Evolutionary conservation across 2,888 invertebrate species (phyloP).

Genomic region (Mythimna loreyi): DNA sequence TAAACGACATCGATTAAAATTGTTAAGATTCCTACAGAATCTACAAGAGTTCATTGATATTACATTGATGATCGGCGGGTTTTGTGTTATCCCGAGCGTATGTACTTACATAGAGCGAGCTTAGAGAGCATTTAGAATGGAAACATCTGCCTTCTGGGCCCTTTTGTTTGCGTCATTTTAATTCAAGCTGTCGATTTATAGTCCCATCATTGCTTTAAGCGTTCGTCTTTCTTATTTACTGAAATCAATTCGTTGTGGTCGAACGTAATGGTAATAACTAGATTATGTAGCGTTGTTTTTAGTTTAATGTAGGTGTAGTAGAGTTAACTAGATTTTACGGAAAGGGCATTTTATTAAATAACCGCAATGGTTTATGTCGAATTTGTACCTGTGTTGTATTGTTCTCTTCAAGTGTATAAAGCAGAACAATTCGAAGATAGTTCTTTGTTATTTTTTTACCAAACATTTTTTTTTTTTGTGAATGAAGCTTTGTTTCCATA

Average conservation of each 20-base stretch:
- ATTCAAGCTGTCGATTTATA: slow-evolving; percentile 14
- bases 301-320: background rate
- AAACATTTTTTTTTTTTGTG: slow-evolving; percentile 10
- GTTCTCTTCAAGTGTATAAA: background rate
- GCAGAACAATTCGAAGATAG: slow-evolving; percentile 2
- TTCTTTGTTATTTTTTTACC: slow-evolving; percentile 7
- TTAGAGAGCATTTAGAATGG: slow-evolving; percentile 17
- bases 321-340: slow-evolving; percentile 17
- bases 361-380: background rate
- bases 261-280: background rate
- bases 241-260: slow-evolving; percentile 12
- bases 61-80: slow-evolving; percentile 5
- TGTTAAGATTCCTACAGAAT: slow-evolving; percentile 13
- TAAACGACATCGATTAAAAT: slow-evolving; percentile 28
- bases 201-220: background rate
- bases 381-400: background rate
- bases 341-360: background rate
- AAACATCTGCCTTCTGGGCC: slow-evolving; percentile 47
- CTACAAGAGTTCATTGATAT: slow-evolving; percentile 15
- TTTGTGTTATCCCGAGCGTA: slow-evolving; percentile 3
- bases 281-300: background rate
- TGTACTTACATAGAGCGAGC: background rate
- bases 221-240: slow-evolving; percentile 1
- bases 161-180: slow-evolving; percentile 44
- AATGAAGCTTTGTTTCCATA: background rate